Base-by-base conservation (phyloP, 2,797 vertebrate genomes). In the Silurus lanzhouensis region DNA sequence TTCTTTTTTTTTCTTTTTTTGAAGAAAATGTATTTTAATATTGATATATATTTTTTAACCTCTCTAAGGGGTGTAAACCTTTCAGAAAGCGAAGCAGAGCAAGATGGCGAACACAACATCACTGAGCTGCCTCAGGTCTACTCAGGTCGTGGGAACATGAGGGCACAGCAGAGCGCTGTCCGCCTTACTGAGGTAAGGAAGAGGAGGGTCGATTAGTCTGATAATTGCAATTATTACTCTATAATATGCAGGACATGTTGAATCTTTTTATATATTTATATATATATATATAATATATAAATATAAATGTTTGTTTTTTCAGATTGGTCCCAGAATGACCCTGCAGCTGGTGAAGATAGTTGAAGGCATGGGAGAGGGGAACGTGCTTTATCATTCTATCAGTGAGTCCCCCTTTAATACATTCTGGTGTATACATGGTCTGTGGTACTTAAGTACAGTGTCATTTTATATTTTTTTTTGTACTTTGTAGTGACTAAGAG, bases 251-350 rank as follows among this genome's bases (percentile, higher is more conserved):
- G 12, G 27, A 46, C 8, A 2, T 9, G n/a, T 71, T 5, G 2
- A 44, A 25, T 9, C 2, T 74, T 44, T 27, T 27, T 27, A 27
- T 27, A 27, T 27, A 27, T 27, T 27, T 27, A 27, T 27, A 27
- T 27, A 27, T 27, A 27, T 27, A 15, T 31, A 9, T n/a, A 8
- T 15, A 66, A 27, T 27, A 27, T 27, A 27, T 27, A 27, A 27
- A 27, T 27, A 27, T 27, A 27, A 27, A 27, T 27, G 31, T 63
- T 68, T 22, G 12, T 1, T 71, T 57, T 55, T 0, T 68, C 48
- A 99, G 98, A 98, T 99, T 5, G 97, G 97, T 0, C 97, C 98
- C 68, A 95, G 98, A 31, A 93, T 99, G 95, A 97, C 95, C 0
- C 92, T 99, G 90, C 95, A 95, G 92, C 94, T 99, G 80, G 84